phyloP scores from a whole-genome alignment of 1,140 invertebrate species.

The Aphidius gifuensis region DNA sequence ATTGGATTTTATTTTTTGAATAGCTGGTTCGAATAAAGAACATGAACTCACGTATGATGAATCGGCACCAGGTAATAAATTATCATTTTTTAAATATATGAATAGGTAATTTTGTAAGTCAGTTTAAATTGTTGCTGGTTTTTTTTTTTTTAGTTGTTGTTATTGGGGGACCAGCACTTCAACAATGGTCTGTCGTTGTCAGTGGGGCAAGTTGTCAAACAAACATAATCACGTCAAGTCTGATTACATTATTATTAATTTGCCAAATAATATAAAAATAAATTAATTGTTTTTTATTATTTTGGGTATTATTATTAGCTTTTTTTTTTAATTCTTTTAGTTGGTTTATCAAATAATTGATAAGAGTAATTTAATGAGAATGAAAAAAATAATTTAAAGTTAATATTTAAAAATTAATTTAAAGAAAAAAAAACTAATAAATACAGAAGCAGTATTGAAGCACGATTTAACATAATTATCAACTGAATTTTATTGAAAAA shows the following conservation, averaged over 20 bases:
- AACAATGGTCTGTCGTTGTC: not conserved
- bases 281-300: not conserved
- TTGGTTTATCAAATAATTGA: too few relatives aligned
- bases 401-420: not conserved
- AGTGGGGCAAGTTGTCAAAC: not conserved
- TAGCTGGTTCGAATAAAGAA: slow-evolving; percentile 13
- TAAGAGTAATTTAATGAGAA: too few relatives aligned
- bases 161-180: slow-evolving; percentile 5
- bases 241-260: slow-evolving; percentile 7
- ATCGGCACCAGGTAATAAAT: slow-evolving; percentile 19
- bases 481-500: slow-evolving; percentile 54
- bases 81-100: not conserved
- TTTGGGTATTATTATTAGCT: not conserved
- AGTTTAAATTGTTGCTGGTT: not conserved
- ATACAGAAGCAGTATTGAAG: not conserved
- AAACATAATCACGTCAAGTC: slow-evolving; percentile 3
- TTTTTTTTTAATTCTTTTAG: too few relatives aligned
- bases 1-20: not conserved
- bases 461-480: slow-evolving; percentile 32
- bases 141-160: slow-evolving; percentile 9
- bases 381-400: too few relatives aligned
- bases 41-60: slow-evolving; percentile 18
- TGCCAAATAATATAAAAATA: not conserved
- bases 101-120: not conserved
- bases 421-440: not conserved